A percentile compares a stretch with the other conserved stretches of the same genome.
These are phyloP conservation scores for Drosophila chauvacae DNA, from an alignment of 1,140 invertebrate genomes.

Conservation along the genomic window DNA sequence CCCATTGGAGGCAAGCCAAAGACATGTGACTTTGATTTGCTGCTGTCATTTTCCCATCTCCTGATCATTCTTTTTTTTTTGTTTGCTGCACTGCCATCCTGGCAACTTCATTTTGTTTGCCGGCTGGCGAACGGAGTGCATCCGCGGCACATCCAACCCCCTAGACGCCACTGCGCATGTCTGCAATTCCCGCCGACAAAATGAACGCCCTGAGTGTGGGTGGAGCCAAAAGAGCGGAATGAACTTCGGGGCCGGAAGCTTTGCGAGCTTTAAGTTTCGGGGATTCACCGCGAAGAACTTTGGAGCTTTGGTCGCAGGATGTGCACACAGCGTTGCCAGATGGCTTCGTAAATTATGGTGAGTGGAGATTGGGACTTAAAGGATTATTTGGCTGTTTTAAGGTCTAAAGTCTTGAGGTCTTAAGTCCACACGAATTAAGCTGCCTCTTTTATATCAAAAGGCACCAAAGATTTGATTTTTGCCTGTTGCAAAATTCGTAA, in stretches of 20 bases:
- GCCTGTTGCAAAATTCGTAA: not conserved
- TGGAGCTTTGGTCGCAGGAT: conserved; percentile 59
- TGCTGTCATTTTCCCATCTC: conserved; percentile 43
- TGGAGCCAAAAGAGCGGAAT: conserved; percentile 67
- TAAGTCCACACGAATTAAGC: not conserved
- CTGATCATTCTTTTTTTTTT: not conserved
- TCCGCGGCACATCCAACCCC: conserved; percentile 52
- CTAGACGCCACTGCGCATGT: conserved; percentile 59
- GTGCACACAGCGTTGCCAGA: conserved; percentile 58
- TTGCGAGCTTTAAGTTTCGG: conserved; percentile 43
- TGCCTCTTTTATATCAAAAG: too few relatives aligned
- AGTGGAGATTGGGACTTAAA: conserved; percentile 1
- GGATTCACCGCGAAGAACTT: conserved; percentile 19
- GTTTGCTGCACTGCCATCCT: conserved; percentile 40
- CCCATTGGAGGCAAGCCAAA: conserved; percentile 44
- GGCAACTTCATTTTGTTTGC: conserved; percentile 79
- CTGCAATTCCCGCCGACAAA: conserved; percentile 46
- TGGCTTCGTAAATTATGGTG: conserved; percentile 54
- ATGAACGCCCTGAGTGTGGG: conserved; percentile 75
- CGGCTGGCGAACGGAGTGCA: conserved; percentile 49
- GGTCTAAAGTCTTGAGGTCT: not conserved
- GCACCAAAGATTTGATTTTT: not conserved
- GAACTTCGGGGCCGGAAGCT: conserved; percentile 50
- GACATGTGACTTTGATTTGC: conserved; percentile 46
- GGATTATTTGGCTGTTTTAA: too few relatives aligned